Percentiles rank a stretch among this genome's conserved stretches.
phyloP scores from a whole-genome alignment of 2,888 invertebrate species.

The Aporophyla lueneburgensis region DNA sequence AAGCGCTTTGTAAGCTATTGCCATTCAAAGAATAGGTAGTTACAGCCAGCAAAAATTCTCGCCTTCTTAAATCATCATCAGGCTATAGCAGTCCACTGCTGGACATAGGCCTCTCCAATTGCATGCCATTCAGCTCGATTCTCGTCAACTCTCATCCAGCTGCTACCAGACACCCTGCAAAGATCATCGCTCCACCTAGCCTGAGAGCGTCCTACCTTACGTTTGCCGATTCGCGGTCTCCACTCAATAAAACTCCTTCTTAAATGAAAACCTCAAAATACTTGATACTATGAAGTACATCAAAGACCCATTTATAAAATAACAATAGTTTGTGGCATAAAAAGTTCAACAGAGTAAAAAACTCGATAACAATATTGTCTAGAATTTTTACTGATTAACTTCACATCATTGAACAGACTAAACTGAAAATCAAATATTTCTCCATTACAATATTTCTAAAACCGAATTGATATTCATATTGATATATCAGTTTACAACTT shows the following conservation, averaged over 20 bases:
- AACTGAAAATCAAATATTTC: constrained; percentile 5
- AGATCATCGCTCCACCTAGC: no score
- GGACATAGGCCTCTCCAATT: no score
- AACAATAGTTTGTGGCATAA: background rate
- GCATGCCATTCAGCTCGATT: no score
- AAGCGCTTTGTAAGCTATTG: background rate
- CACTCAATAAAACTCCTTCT: no score
- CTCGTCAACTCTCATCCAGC: no score
- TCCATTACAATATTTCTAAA: constrained; percentile 1
- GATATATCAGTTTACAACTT: constrained; percentile 1
- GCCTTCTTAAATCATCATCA: no score
- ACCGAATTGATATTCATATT: no score
- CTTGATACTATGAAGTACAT: background rate
- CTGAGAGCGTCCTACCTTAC: no score
- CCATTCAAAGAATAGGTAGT: background rate
- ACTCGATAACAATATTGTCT: background rate
- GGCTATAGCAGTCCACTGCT: no score
- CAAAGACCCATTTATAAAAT: background rate
- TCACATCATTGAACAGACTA: background rate
- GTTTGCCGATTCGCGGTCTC: no score
- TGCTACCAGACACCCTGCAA: no score
- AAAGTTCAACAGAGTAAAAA: background rate
- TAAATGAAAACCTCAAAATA: background rate
- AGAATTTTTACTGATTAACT: background rate
- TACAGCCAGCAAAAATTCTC: no score